These are phyloP conservation scores for Trematomus loennbergii DNA, from an alignment of 2,113 vertebrate species.

Conservation along the genomic window DNA sequence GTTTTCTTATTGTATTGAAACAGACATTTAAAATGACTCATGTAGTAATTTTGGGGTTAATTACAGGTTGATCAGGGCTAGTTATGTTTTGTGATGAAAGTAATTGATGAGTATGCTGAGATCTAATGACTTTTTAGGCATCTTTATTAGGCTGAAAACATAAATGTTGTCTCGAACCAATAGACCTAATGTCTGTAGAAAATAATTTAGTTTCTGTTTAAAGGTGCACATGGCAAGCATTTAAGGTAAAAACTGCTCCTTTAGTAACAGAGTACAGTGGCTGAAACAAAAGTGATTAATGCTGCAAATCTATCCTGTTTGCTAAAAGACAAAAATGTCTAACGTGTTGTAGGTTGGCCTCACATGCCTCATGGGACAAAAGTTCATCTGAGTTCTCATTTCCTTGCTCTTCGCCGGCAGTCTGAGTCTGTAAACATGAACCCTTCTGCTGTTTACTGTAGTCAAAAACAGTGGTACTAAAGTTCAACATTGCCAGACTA, in stretches of 20 bases:
- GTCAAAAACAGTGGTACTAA: background rate
- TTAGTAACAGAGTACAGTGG: too few species aligned
- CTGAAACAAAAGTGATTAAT: background rate
- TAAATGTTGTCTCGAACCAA: background rate
- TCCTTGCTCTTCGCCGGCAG: background rate
- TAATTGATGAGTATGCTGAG: constrained; percentile 14
- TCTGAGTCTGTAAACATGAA: background rate
- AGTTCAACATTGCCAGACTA: background rate
- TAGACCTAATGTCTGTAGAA: background rate
- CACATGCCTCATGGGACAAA: background rate
- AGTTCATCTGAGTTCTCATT: background rate
- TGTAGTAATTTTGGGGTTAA: background rate
- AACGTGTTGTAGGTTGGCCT: background rate
- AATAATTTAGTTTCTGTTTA: background rate
- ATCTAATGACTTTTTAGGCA: constrained; percentile 9
- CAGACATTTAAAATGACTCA: background rate
- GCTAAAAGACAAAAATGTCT: background rate
- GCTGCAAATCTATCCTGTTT: background rate
- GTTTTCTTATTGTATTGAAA: background rate
- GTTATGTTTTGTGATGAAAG: constrained; percentile 2
- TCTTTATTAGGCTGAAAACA: background rate
- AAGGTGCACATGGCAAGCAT: background rate
- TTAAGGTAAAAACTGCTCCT: background rate
- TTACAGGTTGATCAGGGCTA: background rate
- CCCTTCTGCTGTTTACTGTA: background rate